Base-by-base conservation (phyloP, 2,113 vertebrate species). In the Passer montanus region DNA sequence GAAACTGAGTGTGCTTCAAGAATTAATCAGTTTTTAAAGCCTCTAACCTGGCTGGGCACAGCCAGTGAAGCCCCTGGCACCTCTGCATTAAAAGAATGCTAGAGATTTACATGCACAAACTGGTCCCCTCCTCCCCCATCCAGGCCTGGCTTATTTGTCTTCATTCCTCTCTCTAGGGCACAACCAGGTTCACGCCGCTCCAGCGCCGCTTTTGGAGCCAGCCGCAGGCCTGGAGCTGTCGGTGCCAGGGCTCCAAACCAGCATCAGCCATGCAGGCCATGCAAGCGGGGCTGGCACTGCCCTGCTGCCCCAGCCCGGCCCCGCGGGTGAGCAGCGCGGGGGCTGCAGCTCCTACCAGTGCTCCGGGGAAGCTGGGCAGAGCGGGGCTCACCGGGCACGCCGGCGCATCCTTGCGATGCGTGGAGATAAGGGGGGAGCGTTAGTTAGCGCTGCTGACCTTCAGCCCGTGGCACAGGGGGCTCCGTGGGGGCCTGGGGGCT, bases 231-330 rank as follows among this genome's bases (percentile, higher is more conserved):
- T 35, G 72, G 67, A 0, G 10, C 41, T 88, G 39, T 39, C 3
- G 43, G 55, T 33, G 64, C 37, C 2, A 35, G 30, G 11, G 22
- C n/a, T 75, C 75, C 67, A 53, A 76, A 67, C 46, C 89, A 89
- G 30, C 78, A 26, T 26, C 67, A 90, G 82, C 91, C 95, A 96
- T 93, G 92, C 93, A 83, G 93, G 93, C 87, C 95, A 96, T 96
- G 88, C 94, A 94, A 94, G 44, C 15, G 35, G 64, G 13, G 73
- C 84, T 74, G 90, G 83, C 72, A 13, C 4, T 76, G 88, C 79
- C 67, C 85, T 43, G 53, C 50, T 16, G 35, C 53, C 68, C 66
- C 68, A 39, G 78, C 58, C 81, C 80, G 53, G 81, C 31, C 70
- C 74, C 2, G 0, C 0, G 8, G 31, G 68, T 0, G 4, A 15